A percentile compares a stretch with the other conserved stretches of the same genome.
Conservation (phyloP, 92 coral and sea anemone genomes). For the Hydrozoanthus gracilis region DNA sequence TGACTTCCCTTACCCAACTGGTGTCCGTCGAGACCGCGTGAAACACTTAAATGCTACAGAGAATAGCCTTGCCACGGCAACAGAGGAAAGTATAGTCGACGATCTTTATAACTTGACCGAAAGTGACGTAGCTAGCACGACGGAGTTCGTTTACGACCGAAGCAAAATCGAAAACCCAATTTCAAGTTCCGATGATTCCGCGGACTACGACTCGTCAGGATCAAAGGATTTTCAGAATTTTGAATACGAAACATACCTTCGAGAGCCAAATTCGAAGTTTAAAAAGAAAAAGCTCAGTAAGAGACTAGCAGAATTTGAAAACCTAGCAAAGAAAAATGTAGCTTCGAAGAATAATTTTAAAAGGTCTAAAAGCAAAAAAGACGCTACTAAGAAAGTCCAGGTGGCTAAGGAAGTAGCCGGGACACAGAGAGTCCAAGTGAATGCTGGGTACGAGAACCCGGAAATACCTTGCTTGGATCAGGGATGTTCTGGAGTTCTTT, state of each 20-base stretch:
- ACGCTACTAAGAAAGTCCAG: conserved; percentile 87
- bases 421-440: conserved; percentile 96
- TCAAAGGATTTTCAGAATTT: conserved; percentile 38
- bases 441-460: conserved; percentile 99
- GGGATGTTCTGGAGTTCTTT: conserved; percentile 91
- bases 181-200: conserved; percentile 34
- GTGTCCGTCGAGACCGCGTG: conserved; percentile 91
- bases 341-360: conserved; percentile 59
- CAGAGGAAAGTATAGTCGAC: conserved; percentile 84
- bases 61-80: conserved; percentile 47
- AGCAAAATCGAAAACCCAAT: conserved; percentile 75
- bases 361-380: conserved; percentile 51
- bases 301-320: conserved; percentile 44
- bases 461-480: conserved; percentile 83
- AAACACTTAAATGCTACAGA: conserved; percentile 57
- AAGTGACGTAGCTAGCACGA: conserved; percentile 86
- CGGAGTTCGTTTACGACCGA: conserved; percentile 83
- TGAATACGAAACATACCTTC: conserved; percentile 38
- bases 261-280: conserved; percentile 24
- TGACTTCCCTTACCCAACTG: conserved; percentile 99
- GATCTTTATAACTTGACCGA: conserved; percentile 86
- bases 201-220: conserved; percentile 35
- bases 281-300: neutral
- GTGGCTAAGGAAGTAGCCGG: conserved; percentile 92
- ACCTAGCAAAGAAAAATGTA: conserved; percentile 39